Base-by-base conservation (phyloP, 2,888 invertebrate genomes). In the Diarsia brunnea region DNA sequence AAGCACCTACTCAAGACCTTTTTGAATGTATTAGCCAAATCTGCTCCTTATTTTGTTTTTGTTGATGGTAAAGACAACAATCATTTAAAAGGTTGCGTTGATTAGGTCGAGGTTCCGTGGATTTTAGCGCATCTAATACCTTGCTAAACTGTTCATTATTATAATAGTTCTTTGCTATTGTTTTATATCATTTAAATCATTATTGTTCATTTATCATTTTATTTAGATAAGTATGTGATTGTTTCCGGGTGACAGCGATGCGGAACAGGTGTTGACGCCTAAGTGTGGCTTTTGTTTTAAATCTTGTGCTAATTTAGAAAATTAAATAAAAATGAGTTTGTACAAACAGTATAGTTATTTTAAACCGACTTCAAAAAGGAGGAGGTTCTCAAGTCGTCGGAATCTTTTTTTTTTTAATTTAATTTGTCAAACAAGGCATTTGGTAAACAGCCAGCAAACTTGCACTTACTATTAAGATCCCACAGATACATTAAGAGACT, bases 1-100 rank as follows among this genome's bases (percentile, higher is more conserved):
- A 19, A 69, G 49, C 65, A 60, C 51, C 16, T 11, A 24, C 68
- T 51, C 68, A 24, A 78, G 49, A 51, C 43, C 43, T 66, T 21
- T 58, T 51, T 67, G 24, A 77, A 45, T 49, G 47, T 21, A 55
- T 77, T 47, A 47, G 14, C 47, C 11, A 27, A 43, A 31, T 69
- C 27, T 69, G n/a, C n/a, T 19, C 14, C 43, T 16, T 76, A 31
- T 51, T 51, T 78, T 45, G 27, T 65, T 31, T 24, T 47, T 31
- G 31, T 27, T 43, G 47, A 16, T 24, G 4, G 10, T 16, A 24
- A 63, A 38, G 31, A 47, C 12, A 14, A 43, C 43, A 43, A 43
- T n/a, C 12, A 63, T 43, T 43, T 43, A 8, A 63, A 63, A 43
- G n/a, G 63, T 43, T 4, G 8, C 0, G 63, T 43, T 43, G 63